Evolutionary conservation across 2,113 vertebrate species (phyloP).

Genomic region (Progne subis): DNA sequence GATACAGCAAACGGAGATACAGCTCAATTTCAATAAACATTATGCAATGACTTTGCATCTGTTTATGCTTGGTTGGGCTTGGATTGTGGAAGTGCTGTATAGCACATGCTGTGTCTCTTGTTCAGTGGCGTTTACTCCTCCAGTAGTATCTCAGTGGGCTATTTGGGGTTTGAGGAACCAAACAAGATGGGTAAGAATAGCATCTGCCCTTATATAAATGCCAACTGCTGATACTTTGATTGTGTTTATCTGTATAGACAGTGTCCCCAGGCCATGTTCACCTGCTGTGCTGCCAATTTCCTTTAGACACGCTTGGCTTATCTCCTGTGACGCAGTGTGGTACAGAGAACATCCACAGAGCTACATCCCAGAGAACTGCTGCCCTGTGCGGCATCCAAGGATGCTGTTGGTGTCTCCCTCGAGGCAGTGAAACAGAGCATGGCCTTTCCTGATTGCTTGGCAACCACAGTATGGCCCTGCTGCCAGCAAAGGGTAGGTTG

Average conservation of each 20-base stretch:
- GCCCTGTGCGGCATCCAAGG: not conserved
- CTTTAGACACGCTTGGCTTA: not conserved
- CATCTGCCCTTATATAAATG: conserved; percentile 52
- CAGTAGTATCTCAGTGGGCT: conserved; percentile 12
- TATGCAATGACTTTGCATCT: not conserved
- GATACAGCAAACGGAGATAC: not conserved
- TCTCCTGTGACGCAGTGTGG: not conserved
- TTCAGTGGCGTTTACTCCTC: conserved; percentile 42
- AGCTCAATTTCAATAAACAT: not conserved
- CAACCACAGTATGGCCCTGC: not conserved
- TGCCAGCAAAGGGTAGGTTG: not conserved
- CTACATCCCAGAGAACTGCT: not conserved
- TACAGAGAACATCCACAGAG: not conserved
- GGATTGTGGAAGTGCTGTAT: conserved; percentile 11
- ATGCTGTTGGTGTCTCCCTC: not conserved
- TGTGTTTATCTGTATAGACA: conserved; percentile 19
- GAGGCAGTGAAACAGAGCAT: not conserved
- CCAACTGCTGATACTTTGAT: conserved; percentile 43
- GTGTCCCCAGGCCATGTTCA: not conserved
- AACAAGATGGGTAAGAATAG: conserved; percentile 64
- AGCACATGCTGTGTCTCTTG: conserved; percentile 8
- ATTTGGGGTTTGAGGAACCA: conserved; percentile 42
- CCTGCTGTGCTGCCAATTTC: not conserved
- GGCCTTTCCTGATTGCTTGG: not conserved
- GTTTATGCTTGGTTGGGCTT: not conserved